These are phyloP conservation scores for Eptesicus fuscus DNA, from an alignment of 2,113 vertebrate species.

Conservation along the genomic window DNA sequence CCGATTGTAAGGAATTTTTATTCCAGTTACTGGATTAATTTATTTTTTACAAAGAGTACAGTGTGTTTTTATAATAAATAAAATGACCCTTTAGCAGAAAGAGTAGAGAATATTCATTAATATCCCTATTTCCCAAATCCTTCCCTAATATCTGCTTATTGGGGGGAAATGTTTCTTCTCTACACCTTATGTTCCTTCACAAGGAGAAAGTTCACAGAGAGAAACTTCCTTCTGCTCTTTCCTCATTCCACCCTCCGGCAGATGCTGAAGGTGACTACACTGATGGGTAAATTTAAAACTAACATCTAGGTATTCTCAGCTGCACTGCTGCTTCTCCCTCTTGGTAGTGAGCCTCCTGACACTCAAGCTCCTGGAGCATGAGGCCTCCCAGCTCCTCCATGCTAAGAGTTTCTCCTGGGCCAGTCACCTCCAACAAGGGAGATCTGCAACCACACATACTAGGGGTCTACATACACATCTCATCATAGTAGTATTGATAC, in stretches of 20 bases:
- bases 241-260: background rate
- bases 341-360: background rate
- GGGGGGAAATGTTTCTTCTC: background rate
- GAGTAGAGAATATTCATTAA: background rate
- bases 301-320: background rate
- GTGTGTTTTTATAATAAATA: background rate
- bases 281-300: background rate
- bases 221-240: background rate
- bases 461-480: background rate
- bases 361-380: background rate
- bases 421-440: background rate
- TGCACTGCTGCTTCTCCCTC: background rate
- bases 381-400: background rate
- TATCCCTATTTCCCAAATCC: background rate
- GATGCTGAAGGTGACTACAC: background rate
- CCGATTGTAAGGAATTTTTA: background rate
- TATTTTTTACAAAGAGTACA: background rate
- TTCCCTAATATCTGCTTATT: background rate
- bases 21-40: slow-evolving; percentile 7
- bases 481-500: too few relatives aligned
- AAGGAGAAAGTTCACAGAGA: background rate
- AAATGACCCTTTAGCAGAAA: background rate
- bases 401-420: background rate
- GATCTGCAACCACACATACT: background rate
- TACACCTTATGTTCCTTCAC: background rate